Evolutionary conservation across 2,113 vertebrate genomes (phyloP).

Genomic region (Spea bombifrons): DNA sequence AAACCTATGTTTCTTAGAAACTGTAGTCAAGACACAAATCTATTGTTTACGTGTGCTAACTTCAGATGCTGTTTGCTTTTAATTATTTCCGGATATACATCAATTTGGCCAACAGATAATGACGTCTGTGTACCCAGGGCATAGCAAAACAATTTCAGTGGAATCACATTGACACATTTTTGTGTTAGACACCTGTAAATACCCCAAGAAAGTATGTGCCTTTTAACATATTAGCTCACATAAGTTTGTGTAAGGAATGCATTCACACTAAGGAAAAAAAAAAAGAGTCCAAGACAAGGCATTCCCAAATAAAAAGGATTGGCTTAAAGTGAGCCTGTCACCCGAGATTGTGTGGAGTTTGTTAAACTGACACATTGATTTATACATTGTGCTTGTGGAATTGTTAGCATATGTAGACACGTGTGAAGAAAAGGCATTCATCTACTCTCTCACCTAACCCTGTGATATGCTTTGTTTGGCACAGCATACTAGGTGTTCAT

Average conservation of each 20-base stretch:
- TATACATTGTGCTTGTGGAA: background rate
- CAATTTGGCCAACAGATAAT: constrained; percentile 19
- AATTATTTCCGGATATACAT: constrained; percentile 34
- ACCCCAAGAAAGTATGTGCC: constrained; percentile 8
- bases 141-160: constrained; percentile 10
- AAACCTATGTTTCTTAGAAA: constrained; percentile 69
- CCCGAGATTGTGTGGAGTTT: background rate
- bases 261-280: constrained; percentile 9
- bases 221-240: constrained; percentile 14
- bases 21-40: constrained; percentile 57
- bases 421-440: background rate
- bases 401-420: background rate
- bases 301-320: background rate
- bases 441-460: background rate
- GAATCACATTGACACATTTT: background rate
- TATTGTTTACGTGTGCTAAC: constrained; percentile 60
- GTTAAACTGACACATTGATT: background rate
- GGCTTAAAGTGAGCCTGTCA: background rate
- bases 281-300: background rate
- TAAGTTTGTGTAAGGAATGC: background rate
- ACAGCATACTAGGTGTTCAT: background rate
- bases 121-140: background rate
- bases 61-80: constrained; percentile 50
- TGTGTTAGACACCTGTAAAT: constrained; percentile 5
- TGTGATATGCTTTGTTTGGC: background rate